phyloP scores from a whole-genome alignment of 1,140 invertebrate species.

The Battus philenor region DNA sequence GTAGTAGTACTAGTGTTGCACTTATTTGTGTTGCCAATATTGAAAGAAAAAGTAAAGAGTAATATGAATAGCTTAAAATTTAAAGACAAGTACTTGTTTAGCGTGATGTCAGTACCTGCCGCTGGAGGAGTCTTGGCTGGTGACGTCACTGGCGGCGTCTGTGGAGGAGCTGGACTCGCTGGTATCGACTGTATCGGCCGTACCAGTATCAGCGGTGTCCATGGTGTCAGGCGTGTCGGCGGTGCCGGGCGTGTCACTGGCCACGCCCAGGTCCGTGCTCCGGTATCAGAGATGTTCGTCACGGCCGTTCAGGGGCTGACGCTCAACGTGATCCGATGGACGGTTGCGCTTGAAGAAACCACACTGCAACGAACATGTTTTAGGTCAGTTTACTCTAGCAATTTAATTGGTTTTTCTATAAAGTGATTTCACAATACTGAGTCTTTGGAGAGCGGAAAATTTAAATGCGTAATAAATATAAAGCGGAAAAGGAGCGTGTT shows the following conservation, averaged over 20 bases:
- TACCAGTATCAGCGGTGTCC: conserved; percentile 76
- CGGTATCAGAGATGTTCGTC: conserved; percentile 81
- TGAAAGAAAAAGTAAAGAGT: not conserved
- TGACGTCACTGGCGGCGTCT: conserved; percentile 64
- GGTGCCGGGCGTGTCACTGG: conserved; percentile 33
- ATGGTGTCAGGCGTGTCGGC: conserved; percentile 24
- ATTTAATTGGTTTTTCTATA: no score
- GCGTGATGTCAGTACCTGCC: conserved; percentile 40
- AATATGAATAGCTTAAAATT: conserved; percentile 23
- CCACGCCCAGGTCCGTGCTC: conserved; percentile 39
- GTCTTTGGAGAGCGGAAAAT: no score
- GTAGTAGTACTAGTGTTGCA: no score
- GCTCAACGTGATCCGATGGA: conserved; percentile 85
- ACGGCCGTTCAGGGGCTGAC: conserved; percentile 87
- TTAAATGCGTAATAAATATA: no score
- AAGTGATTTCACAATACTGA: no score
- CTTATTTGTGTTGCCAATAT: no score
- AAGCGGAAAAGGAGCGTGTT: no score
- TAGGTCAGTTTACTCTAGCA: no score
- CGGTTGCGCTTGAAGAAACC: conserved; percentile 95
- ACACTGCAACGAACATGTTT: conserved; percentile 88
- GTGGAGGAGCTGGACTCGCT: conserved; percentile 46
- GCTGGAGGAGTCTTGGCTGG: conserved; percentile 55
- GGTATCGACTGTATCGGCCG: conserved; percentile 36
- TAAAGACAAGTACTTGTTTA: conserved; percentile 20